Conservation (phyloP, 1,140 invertebrate species). For the Drosophila miranda region DNA sequence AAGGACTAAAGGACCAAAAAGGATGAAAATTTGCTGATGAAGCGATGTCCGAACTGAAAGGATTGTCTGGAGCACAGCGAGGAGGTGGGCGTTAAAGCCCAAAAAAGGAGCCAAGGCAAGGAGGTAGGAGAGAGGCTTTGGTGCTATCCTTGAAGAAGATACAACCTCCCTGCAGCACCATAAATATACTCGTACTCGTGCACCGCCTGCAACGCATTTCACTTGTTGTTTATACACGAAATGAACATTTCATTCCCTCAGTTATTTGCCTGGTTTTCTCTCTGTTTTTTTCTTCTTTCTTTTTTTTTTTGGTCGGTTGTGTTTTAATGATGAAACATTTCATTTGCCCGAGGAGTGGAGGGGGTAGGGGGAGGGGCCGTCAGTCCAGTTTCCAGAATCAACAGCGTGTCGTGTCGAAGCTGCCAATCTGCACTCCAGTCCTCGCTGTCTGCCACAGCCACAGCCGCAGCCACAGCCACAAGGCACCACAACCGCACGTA, state of each 20-base stretch:
- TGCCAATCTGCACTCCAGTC: conserved; percentile 46
- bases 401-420: conserved; percentile 36
- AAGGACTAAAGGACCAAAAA: conserved; percentile 30
- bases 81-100: not conserved
- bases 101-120: no score
- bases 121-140: no score
- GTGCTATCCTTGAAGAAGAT: not conserved
- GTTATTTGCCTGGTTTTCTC: conserved; percentile 15
- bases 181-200: conserved; percentile 29
- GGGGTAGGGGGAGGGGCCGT: conserved; percentile 13
- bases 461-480: no score
- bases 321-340: conserved; percentile 55
- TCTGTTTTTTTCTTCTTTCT: not conserved
- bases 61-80: conserved; percentile 35
- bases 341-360: conserved; percentile 30
- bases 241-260: conserved; percentile 43
- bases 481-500: conserved; percentile 21
- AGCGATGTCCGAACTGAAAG: conserved; percentile 49
- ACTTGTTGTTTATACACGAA: conserved; percentile 60
- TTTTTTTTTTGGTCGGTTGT: conserved; percentile 13
- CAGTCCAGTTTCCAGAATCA: conserved; percentile 67
- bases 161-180: conserved; percentile 27
- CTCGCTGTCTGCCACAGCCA: conserved; percentile 7
- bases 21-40: conserved; percentile 46
- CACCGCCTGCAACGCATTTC: conserved; percentile 38